These are phyloP conservation scores for Agonum fuliginosum DNA, from an alignment of 2,888 invertebrate genomes.

Conservation along the genomic window DNA sequence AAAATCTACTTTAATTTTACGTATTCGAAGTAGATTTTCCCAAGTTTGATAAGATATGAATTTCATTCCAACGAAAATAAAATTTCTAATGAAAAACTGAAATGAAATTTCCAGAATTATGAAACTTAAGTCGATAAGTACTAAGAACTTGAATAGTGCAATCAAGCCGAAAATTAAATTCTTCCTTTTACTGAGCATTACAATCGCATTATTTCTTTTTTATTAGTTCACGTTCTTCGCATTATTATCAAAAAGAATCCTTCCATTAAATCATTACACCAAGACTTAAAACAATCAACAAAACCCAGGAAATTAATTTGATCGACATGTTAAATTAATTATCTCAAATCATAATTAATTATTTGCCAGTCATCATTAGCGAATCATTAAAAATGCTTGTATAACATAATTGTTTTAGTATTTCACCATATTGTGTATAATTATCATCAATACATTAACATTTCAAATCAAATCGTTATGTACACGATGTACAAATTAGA, in stretches of 20 bases:
- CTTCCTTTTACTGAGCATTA: too few species aligned
- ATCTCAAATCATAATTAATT: constrained; percentile 13
- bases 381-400: neutral
- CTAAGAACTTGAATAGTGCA: too few species aligned
- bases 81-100: too few species aligned
- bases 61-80: too few species aligned
- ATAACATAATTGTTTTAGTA: neutral
- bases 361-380: neutral
- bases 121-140: too few species aligned
- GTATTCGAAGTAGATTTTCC: too few species aligned
- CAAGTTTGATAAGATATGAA: too few species aligned
- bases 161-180: too few species aligned
- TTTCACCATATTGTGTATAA: neutral
- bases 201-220: too few species aligned
- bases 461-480: constrained; percentile 2
- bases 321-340: constrained; percentile 4
- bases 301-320: constrained; percentile 5
- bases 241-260: neutral
- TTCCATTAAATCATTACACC: neutral
- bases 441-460: constrained; percentile 22
- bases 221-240: neutral
- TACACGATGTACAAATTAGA: constrained; percentile 33
- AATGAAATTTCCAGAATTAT: too few species aligned
- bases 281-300: constrained; percentile 7
- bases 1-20: too few species aligned